phyloP scores from a whole-genome alignment of 2,888 invertebrate genomes.

The Malthinus seriepunctatus region DNA sequence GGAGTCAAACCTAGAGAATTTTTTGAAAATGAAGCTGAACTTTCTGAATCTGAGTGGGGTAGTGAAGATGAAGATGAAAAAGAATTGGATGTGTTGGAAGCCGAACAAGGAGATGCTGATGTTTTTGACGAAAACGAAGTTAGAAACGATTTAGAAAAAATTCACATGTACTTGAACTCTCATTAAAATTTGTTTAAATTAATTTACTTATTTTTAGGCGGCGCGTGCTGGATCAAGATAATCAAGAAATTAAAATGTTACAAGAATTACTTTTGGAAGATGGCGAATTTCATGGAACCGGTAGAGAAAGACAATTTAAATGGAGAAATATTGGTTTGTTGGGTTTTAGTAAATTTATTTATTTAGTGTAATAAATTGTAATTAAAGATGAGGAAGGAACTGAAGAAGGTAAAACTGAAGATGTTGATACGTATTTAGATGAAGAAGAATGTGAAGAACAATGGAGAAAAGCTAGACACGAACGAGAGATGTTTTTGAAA shows the following conservation, averaged over 20 bases:
- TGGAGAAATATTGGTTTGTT: conserved; percentile 78
- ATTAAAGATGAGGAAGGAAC: conserved; percentile 40
- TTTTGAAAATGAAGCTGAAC: conserved; percentile 88
- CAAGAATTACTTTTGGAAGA: conserved; percentile 89
- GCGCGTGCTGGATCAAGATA: conserved; percentile 85
- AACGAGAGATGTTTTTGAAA: conserved; percentile 78
- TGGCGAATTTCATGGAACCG: conserved; percentile 80
- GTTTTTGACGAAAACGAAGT: conserved; percentile 79
- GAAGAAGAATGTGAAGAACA: conserved; percentile 74
- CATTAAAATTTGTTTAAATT: neutral
- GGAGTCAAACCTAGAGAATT: conserved; percentile 66
- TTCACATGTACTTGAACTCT: conserved; percentile 86
- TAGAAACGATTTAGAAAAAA: conserved; percentile 77
- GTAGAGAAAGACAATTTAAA: conserved; percentile 77
- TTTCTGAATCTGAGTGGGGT: conserved; percentile 89
- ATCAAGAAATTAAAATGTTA: conserved; percentile 78
- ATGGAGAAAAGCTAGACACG: conserved; percentile 79
- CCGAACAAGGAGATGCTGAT: conserved; percentile 84
- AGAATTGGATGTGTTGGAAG: conserved; percentile 77
- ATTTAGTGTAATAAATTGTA: conserved; percentile 8
- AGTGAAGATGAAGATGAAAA: conserved; percentile 88
- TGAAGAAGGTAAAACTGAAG: conserved; percentile 47
- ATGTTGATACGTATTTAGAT: conserved; percentile 62
- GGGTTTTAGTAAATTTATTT: neutral
- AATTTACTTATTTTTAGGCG: conserved; percentile 58